Evolutionary conservation across 2,113 vertebrate genomes (phyloP), one percentile per base, ranked within the genome.

Genomic region (Romanogobio albipinnatus): DNA sequence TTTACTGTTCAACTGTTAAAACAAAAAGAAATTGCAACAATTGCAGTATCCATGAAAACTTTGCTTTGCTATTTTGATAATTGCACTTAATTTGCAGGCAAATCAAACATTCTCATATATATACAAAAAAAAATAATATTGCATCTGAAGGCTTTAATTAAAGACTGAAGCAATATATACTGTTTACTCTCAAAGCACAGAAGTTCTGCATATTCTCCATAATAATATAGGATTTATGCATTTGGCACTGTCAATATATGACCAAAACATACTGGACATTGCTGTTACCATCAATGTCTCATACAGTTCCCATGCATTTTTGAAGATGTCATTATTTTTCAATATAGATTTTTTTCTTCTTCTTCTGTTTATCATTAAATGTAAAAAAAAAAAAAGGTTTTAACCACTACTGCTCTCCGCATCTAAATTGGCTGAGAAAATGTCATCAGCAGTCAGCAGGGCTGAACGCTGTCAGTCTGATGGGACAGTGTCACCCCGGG

Each of bases 391-490:
- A 33, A 33, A 47, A 56, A 85, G 81, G 53, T 36, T 45, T 22
- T 75, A 29, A 49, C 71, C 74, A 80, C 24, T 56, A 56, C 73
- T 39, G 49, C 59, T 82, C 58, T 86, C 84, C 9, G 81, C 49
- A 73, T 88, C 87, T 87, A 86, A 88, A 84, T 88, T 85, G 64
- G 45, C 59, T 81, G 33, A 10, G 58, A 64, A 88, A 79, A 88
- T 81, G 78, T 85, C 11, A 76, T 83, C 26, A 83, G 64, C 75
- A 45, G 86, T 90, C 79, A 73, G 74, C 29, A 71, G 66, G 61
- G 85, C 77, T 43, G 75, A 51, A 33, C 85, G 85, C 85, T 85
- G 87, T 88, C 89, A 89, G 87, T 90, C 80, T 74, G 84, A 87
- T 49, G 82, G 88, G 61, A 86, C 33, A 66, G 64, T 56, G 53